These are phyloP conservation scores for Habropoda laboriosa DNA, from an alignment of 1,140 invertebrate genomes.

Conservation along the genomic window DNA sequence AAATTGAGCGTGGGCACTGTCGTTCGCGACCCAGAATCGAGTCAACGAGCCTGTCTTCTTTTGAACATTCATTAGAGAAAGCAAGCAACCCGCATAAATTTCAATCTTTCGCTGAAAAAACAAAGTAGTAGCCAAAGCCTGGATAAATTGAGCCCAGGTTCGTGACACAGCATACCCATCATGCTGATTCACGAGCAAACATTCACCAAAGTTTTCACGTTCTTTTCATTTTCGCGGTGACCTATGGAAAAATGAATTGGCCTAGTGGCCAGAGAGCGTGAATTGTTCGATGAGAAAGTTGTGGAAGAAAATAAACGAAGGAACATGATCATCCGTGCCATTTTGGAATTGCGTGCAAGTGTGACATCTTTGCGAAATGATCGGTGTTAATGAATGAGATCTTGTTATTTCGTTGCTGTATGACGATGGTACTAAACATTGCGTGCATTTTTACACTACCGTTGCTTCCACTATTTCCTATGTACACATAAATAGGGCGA, in stretches of 20 bases:
- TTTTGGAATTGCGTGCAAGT: slow-evolving; percentile 21
- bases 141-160: neutral
- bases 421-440: slow-evolving; percentile 30
- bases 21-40: slow-evolving; percentile 25
- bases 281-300: slow-evolving; percentile 7
- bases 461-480: neutral
- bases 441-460: slow-evolving; percentile 32
- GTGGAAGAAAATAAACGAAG: too few species aligned
- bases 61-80: neutral
- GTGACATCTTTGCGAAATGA: slow-evolving; percentile 7
- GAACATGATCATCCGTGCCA: slow-evolving; percentile 5
- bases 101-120: too few species aligned
- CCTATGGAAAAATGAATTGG: slow-evolving; percentile 29
- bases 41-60: neutral
- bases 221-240: neutral
- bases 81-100: neutral
- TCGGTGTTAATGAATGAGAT: slow-evolving; percentile 30
- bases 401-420: slow-evolving; percentile 20
- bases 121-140: too few species aligned
- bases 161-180: neutral
- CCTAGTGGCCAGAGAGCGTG: neutral
- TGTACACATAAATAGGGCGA: neutral
- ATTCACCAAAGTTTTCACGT: neutral
- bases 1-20: slow-evolving; percentile 41
- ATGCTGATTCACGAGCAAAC: slow-evolving; percentile 41